Conservation (phyloP, 2,113 vertebrate species). For the Megalops atlanticus region DNA sequence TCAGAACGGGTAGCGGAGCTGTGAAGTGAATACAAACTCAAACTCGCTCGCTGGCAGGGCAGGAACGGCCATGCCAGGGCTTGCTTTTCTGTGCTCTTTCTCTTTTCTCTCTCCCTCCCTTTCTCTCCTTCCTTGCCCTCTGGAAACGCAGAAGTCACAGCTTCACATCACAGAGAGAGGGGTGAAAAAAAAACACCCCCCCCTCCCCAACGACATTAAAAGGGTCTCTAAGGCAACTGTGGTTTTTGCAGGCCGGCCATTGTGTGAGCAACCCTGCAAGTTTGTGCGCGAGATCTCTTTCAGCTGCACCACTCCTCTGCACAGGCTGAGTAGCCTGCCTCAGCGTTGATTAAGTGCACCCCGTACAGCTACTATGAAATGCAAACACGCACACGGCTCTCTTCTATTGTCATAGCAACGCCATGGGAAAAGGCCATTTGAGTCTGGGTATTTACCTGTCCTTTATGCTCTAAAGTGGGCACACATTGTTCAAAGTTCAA, state of each 20-base stretch:
- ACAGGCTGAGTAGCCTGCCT: too few species aligned
- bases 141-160: neutral
- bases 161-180: neutral
- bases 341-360: too few species aligned
- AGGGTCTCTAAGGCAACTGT: neutral
- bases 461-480: neutral
- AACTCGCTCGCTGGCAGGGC: neutral
- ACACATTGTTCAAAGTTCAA: neutral
- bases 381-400: neutral
- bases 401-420: slow-evolving; percentile 3
- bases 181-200: neutral
- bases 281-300: too few species aligned
- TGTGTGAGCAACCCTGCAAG: too few species aligned
- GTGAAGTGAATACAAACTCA: neutral
- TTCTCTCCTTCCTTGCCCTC: neutral
- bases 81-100: neutral
- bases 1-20: neutral
- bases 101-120: neutral
- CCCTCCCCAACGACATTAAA: too few species aligned
- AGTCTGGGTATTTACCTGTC: neutral
- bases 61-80: neutral
- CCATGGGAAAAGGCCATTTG: neutral
- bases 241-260: neutral
- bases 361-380: neutral
- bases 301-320: too few species aligned